Evolutionary conservation across 1,140 invertebrate species (phyloP).

Genomic region (Lordiphosa stackelbergi): DNA sequence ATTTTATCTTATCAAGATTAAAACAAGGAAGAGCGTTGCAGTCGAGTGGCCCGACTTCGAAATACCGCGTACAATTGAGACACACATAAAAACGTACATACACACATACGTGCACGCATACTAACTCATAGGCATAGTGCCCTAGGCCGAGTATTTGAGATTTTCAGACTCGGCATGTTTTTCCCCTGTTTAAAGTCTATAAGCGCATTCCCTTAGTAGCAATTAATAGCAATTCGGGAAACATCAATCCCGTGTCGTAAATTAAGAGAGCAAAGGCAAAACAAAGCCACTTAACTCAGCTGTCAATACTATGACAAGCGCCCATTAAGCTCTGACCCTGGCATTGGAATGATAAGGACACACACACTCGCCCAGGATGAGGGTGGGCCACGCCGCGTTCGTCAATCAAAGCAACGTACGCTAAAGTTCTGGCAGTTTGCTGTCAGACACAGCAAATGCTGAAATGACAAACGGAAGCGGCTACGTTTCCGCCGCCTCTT

Average conservation of each 20-base stretch:
- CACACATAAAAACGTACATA: no score
- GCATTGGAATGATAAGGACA: constrained; percentile 53
- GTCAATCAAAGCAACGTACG: constrained; percentile 55
- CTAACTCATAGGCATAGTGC: no score
- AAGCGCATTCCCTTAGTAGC: no score
- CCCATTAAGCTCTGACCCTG: constrained; percentile 67
- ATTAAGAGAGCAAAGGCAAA: constrained; percentile 26
- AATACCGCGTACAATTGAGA: no score
- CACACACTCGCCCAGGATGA: constrained; percentile 15
- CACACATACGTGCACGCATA: no score
- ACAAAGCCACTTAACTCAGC: constrained; percentile 57
- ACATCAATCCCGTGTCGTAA: constrained; percentile 3
- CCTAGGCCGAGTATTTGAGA: no score
- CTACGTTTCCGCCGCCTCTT: constrained; percentile 26
- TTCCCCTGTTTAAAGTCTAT: no score
- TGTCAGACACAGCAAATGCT: constrained; percentile 63
- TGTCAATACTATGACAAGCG: constrained; percentile 66
- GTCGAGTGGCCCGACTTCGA: no score
- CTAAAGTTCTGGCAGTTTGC: constrained; percentile 65
- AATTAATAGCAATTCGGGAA: no score
- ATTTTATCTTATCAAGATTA: no score
- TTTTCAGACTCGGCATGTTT: no score
- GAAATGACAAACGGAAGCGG: constrained; percentile 67
- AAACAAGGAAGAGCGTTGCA: no score
- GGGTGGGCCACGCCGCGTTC: constrained; percentile 29